Percentiles rank a stretch among this genome's conserved stretches.
phyloP scores from a whole-genome alignment of 2,113 vertebrate genomes.

The Nerophis ophidion region DNA sequence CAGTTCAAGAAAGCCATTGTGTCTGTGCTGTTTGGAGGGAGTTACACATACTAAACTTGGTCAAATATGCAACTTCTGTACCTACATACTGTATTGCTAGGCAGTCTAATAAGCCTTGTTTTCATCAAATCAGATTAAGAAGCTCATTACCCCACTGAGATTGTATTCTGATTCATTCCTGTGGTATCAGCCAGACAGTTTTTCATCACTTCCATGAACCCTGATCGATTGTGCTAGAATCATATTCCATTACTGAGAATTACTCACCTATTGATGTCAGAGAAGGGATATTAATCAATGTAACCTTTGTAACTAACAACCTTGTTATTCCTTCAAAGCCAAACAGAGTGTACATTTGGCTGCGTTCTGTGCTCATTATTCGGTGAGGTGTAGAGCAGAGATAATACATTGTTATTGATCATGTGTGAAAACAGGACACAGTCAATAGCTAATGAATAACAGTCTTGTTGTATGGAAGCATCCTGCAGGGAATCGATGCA shows the following conservation, averaged over 20 bases:
- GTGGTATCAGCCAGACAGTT: conserved; percentile 31
- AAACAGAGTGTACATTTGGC: conserved; percentile 57
- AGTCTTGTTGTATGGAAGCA: conserved; percentile 37
- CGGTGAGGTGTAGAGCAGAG: conserved; percentile 42
- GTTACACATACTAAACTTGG: no score
- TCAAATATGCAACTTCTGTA: no score
- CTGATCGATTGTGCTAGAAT: conserved; percentile 55
- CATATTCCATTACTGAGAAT: conserved; percentile 59
- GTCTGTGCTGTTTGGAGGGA: no score
- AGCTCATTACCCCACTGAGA: conserved; percentile 17
- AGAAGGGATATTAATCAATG: conserved; percentile 63
- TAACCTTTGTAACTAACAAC: conserved; percentile 67
- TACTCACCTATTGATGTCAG: conserved; percentile 50
- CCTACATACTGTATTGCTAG: not conserved
- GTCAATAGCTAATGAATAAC: conserved; percentile 54
- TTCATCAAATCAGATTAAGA: conserved; percentile 8
- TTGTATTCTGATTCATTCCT: conserved; percentile 32
- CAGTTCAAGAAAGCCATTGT: no score
- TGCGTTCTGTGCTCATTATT: conserved; percentile 53
- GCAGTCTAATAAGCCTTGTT: conserved; percentile 10
- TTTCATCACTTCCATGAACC: conserved; percentile 46
- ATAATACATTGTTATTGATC: conserved; percentile 65
- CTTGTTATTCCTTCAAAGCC: conserved; percentile 66
- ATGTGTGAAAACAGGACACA: conserved; percentile 40
- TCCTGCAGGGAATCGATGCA: conserved; percentile 35